phyloP scores from a whole-genome alignment of 2,113 vertebrate species.

The Callochromis pleurospilus region DNA sequence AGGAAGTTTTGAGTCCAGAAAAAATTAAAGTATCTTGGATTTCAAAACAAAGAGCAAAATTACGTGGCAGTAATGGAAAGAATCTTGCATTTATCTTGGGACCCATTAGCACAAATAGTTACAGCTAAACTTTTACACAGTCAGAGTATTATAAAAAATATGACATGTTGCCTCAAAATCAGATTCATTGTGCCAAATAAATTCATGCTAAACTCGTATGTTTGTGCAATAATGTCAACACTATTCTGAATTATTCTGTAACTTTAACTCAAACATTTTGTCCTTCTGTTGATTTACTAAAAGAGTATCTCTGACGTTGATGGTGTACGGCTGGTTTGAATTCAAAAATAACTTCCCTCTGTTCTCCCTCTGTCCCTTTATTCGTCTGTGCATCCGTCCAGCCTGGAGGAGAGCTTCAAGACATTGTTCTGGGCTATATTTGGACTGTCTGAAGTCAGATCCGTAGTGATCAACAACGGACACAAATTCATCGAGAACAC shows the following conservation, averaged over 20 bases:
- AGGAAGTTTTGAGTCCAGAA: neutral
- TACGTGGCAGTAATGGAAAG: neutral
- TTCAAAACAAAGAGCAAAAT: neutral
- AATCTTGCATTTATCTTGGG: neutral
- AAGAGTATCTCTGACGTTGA: neutral
- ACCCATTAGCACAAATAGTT: neutral
- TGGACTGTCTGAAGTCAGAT: slow-evolving; percentile 96
- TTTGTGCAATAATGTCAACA: neutral
- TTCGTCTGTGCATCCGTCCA: slow-evolving; percentile 22
- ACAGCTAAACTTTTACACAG: neutral
- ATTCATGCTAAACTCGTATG: neutral
- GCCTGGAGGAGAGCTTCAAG: slow-evolving; percentile 98
- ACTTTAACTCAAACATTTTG: neutral
- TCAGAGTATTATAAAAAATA: neutral
- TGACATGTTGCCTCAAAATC: neutral
- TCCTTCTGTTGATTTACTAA: neutral
- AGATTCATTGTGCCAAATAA: neutral
- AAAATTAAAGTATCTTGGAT: neutral
- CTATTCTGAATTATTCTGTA: neutral
- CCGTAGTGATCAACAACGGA: slow-evolving; percentile 92
- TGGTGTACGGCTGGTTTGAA: neutral
- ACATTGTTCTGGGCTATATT: slow-evolving; percentile 99
- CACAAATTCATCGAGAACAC: slow-evolving; percentile 99
- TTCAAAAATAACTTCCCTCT: slow-evolving; percentile 1
- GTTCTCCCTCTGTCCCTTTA: neutral